A percentile compares a stretch with the other conserved stretches of the same genome.
phyloP scores from a whole-genome alignment of 2,888 invertebrate genomes.

The Idaea biselata region DNA sequence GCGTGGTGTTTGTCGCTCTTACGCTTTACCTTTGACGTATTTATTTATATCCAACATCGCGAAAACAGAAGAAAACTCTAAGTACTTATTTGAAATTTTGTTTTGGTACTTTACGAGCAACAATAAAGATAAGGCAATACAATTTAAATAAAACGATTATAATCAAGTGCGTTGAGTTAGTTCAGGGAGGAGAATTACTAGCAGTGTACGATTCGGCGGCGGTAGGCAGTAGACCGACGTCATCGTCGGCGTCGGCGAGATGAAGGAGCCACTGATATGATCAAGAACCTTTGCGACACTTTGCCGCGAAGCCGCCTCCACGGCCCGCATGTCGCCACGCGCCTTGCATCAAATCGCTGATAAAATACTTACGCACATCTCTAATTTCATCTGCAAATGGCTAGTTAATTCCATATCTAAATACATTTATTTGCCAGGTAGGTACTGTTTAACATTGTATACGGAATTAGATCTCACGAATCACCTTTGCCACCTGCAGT shows the following conservation, averaged over 20 bases:
- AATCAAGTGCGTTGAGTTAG: constrained; percentile 53
- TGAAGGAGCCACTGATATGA: constrained; percentile 62
- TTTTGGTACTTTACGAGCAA: constrained; percentile 26
- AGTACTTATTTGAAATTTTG: constrained; percentile 31
- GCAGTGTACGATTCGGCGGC: constrained; percentile 37
- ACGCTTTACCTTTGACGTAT: too few species aligned
- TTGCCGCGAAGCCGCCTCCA: constrained; percentile 57
- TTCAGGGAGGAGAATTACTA: constrained; percentile 38
- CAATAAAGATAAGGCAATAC: constrained; percentile 55
- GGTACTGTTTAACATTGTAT: background rate
- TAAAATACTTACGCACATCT: constrained; percentile 60
- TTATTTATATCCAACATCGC: too few species aligned
- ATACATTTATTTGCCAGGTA: constrained; percentile 14
- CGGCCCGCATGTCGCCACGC: constrained; percentile 42
- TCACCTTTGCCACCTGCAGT: constrained; percentile 19
- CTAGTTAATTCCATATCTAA: constrained; percentile 27
- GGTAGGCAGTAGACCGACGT: constrained; percentile 41
- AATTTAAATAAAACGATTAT: constrained; percentile 59
- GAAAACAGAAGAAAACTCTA: too few species aligned
- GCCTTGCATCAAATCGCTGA: constrained; percentile 67
- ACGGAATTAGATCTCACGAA: constrained; percentile 18
- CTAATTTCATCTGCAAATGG: constrained; percentile 60
- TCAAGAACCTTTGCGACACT: constrained; percentile 62
- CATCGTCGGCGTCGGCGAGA: constrained; percentile 50
- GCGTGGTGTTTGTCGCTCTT: too few species aligned